phyloP scores from a whole-genome alignment of 1,140 invertebrate species.

The Temnothorax nylanderi region DNA sequence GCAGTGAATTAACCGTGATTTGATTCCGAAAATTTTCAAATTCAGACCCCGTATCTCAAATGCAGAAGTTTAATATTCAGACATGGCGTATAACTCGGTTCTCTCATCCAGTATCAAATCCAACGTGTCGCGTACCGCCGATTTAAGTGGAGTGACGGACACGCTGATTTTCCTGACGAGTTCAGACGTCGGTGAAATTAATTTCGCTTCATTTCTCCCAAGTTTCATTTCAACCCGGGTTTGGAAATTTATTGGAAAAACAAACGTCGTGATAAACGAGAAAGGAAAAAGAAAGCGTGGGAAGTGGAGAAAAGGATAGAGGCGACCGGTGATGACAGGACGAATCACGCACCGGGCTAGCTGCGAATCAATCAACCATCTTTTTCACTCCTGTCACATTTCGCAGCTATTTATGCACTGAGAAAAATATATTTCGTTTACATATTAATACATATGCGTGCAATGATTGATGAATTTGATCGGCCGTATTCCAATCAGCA shows the following conservation, averaged over 20 bases:
- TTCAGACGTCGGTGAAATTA: constrained; percentile 74
- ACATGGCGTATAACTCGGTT: constrained; percentile 54
- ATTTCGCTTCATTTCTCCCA: constrained; percentile 71
- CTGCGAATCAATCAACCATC: constrained; percentile 58
- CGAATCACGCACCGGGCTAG: constrained; percentile 18
- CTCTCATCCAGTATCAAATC: constrained; percentile 65
- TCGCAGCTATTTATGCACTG: constrained; percentile 45
- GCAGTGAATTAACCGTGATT: constrained; percentile 67
- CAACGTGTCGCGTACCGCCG: constrained; percentile 59
- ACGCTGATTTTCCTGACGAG: constrained; percentile 72
- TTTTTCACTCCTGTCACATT: constrained; percentile 18
- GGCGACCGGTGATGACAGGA: constrained; percentile 33
- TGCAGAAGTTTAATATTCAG: constrained; percentile 21
- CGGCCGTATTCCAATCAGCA: background rate
- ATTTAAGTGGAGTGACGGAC: constrained; percentile 54
- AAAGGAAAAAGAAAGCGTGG: constrained; percentile 36
- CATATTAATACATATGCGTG: constrained; percentile 29
- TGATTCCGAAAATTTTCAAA: constrained; percentile 70
- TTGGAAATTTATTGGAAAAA: constrained; percentile 63
- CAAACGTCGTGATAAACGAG: constrained; percentile 54
- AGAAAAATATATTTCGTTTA: constrained; percentile 25
- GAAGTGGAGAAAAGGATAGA: constrained; percentile 2
- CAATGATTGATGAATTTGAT: background rate
- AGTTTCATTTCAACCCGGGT: constrained; percentile 37
- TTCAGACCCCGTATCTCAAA: constrained; percentile 38